These are phyloP conservation scores for Apostichopus leukothele DNA, from an alignment of 53 echinoderm and acorn worm species.

Conservation along the genomic window DNA sequence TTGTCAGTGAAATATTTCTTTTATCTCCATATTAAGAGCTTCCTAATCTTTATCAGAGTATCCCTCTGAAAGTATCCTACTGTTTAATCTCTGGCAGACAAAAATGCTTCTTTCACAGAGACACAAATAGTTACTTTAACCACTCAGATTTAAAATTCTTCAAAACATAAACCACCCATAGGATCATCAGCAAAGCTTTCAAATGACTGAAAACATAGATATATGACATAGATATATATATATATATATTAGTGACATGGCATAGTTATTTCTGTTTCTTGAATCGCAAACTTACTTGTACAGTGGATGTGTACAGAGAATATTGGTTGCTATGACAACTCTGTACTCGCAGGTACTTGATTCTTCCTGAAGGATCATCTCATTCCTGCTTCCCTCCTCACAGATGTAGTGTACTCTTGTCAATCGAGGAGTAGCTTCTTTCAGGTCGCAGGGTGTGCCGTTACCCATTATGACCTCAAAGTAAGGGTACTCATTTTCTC, in stretches of 20 bases:
- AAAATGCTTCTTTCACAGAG: too few relatives aligned
- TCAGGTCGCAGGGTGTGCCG: slow-evolving; percentile 90
- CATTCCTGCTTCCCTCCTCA: slow-evolving; percentile 74
- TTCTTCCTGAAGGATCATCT: slow-evolving; percentile 81
- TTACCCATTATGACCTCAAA: slow-evolving; percentile 88
- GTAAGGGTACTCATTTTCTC: slow-evolving; percentile 84
- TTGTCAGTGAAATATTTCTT: too few relatives aligned
- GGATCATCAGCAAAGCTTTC: too few relatives aligned
- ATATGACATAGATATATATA: too few relatives aligned
- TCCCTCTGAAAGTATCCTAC: too few relatives aligned
- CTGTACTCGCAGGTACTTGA: slow-evolving; percentile 96
- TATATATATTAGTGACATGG: background rate
- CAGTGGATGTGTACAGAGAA: slow-evolving; percentile 81
- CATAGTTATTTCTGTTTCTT: background rate
- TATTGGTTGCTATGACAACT: slow-evolving; percentile 68
- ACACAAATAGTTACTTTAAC: too few relatives aligned
- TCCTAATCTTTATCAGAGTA: too few relatives aligned
- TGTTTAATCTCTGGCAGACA: too few relatives aligned
- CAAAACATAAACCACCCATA: too few relatives aligned
- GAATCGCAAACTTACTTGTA: slow-evolving; percentile 67
- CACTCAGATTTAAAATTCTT: too few relatives aligned
- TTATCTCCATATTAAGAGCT: too few relatives aligned
- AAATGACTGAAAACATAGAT: too few relatives aligned
- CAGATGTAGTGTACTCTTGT: slow-evolving; percentile 87
- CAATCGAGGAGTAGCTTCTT: slow-evolving; percentile 60